These are phyloP conservation scores for Zonitis immaculata DNA, from an alignment of 2,888 invertebrate species.

Conservation along the genomic window DNA sequence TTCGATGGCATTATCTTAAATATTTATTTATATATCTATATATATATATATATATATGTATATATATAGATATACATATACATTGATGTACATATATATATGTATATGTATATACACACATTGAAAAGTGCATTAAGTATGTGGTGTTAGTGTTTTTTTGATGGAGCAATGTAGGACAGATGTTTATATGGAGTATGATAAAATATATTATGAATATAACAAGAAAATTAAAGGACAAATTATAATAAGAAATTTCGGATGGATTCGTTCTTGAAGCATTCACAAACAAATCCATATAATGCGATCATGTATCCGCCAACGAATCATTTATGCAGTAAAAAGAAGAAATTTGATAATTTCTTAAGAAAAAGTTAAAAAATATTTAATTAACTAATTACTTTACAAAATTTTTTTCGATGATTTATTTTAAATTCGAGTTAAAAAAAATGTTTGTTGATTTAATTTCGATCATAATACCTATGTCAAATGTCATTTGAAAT, in stretches of 20 bases:
- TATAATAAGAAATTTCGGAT: slow-evolving; percentile 29
- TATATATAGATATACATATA: background rate
- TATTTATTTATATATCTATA: slow-evolving; percentile 17
- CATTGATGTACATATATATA: slow-evolving; percentile 18
- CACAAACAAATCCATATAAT: slow-evolving; percentile 46
- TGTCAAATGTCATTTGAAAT: slow-evolving; percentile 44
- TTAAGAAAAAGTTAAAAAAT: slow-evolving; percentile 21
- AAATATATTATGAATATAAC: background rate
- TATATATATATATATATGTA: background rate
- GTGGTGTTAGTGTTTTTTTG: background rate
- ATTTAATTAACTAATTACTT: no score
- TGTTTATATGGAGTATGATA: background rate
- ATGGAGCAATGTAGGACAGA: background rate
- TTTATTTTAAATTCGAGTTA: slow-evolving; percentile 14
- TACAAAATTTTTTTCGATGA: background rate
- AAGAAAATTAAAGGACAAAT: slow-evolving; percentile 7
- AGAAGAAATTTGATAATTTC: slow-evolving; percentile 27
- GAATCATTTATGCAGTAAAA: slow-evolving; percentile 33
- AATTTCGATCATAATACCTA: slow-evolving; percentile 36
- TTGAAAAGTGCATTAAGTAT: slow-evolving; percentile 32
- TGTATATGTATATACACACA: slow-evolving; percentile 16
- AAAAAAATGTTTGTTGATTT: slow-evolving; percentile 30
- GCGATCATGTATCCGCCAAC: slow-evolving; percentile 43
- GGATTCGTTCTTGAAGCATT: slow-evolving; percentile 41
- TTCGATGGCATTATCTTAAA: slow-evolving; percentile 46